Percentiles rank a stretch among this genome's conserved stretches.
Conservation (phyloP, 2,113 vertebrate genomes). For the Platysternon megacephalum region DNA sequence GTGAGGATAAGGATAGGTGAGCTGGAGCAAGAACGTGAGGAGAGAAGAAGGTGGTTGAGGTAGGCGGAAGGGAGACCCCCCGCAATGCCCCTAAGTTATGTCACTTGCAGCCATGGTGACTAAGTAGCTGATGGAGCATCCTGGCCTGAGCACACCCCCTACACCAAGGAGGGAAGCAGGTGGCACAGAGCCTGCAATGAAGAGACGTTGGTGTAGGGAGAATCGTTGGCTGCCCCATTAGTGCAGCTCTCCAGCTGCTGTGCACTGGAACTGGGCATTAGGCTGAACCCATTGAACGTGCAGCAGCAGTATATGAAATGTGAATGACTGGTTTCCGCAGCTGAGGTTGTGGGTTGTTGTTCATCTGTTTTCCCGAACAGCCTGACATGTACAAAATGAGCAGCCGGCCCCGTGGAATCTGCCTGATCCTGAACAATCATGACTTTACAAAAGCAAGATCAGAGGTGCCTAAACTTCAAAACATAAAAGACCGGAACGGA, state of each 20-base stretch:
- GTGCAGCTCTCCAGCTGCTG: background rate
- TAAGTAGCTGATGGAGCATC: too few relatives aligned
- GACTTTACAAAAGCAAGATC: conserved; percentile 72
- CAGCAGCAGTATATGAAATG: background rate
- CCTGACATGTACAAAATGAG: conserved; percentile 79
- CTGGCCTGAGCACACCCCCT: background rate
- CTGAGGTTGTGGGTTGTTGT: background rate
- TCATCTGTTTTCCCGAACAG: conserved; percentile 31
- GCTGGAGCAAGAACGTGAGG: background rate
- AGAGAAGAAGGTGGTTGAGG: background rate
- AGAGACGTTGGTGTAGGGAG: background rate
- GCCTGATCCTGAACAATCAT: conserved; percentile 89
- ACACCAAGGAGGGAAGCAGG: background rate
- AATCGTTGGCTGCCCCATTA: background rate
- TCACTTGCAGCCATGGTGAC: background rate
- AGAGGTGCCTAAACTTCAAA: background rate
- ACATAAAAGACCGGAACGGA: conserved; percentile 68
- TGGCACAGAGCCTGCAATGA: background rate
- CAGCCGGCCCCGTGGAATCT: conserved; percentile 81
- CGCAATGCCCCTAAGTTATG: background rate
- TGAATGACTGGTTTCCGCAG: background rate
- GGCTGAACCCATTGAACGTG: background rate
- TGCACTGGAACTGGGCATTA: background rate
- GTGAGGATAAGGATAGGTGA: background rate
- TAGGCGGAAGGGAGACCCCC: background rate